These are phyloP conservation scores for Schizaphis graminum DNA, from an alignment of 2,888 invertebrate genomes.

Conservation along the genomic window DNA sequence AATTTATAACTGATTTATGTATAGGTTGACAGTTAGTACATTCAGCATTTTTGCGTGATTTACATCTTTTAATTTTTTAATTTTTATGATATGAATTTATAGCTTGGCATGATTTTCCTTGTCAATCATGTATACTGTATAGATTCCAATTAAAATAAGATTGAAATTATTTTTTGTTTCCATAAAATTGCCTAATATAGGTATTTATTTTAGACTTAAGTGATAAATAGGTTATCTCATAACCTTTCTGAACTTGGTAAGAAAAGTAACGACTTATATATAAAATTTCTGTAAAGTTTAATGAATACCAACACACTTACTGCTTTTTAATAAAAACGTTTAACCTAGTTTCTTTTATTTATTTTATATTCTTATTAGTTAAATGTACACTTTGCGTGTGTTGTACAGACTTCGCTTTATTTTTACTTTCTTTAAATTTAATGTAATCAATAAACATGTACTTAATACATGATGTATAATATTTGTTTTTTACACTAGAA, in stretches of 20 bases:
- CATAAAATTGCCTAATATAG: not conserved
- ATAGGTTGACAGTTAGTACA: too few species aligned
- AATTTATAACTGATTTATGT: not conserved
- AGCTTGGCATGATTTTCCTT: not conserved
- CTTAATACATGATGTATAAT: not conserved
- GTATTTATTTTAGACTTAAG: not conserved
- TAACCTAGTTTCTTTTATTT: conserved; percentile 25
- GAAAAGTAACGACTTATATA: not conserved
- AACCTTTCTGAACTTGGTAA: not conserved
- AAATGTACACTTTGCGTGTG: conserved; percentile 48
- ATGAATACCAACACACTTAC: not conserved
- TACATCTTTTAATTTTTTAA: not conserved
- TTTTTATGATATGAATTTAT: not conserved
- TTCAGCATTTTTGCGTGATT: not conserved
- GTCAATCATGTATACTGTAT: not conserved
- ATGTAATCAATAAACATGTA: not conserved
- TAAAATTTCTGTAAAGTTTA: not conserved
- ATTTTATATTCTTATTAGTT: not conserved
- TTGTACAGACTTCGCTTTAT: not conserved
- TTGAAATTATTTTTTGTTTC: not conserved
- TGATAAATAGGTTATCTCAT: not conserved
- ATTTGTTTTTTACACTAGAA: conserved; percentile 74
- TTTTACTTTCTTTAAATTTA: conserved; percentile 19
- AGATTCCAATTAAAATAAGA: not conserved
- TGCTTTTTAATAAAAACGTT: conserved; percentile 24